Percentiles rank a stretch among this genome's conserved stretches.
Conservation (phyloP, 2,888 invertebrate genomes). For the Ochlodes sylvanus region DNA sequence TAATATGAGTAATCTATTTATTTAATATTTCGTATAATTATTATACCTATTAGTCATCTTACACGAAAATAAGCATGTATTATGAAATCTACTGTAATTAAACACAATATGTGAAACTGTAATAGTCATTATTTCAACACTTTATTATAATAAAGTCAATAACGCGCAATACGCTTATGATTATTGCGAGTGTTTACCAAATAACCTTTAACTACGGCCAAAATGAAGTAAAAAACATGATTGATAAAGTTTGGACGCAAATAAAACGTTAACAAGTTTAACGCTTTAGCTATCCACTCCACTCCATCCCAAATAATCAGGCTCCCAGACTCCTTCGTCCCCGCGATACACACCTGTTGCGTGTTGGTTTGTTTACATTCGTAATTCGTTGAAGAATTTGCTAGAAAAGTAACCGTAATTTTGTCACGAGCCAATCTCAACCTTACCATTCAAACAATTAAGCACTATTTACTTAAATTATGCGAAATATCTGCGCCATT, state of each 20-base stretch:
- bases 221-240: not conserved
- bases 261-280: not conserved
- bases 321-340: constrained; percentile 35
- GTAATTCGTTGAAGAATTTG: constrained; percentile 55
- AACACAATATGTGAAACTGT: no score
- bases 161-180: no score
- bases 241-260: not conserved
- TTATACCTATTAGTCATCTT: no score
- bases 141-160: no score
- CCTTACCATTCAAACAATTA: constrained; percentile 21
- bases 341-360: constrained; percentile 59
- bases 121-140: no score
- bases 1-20: no score
- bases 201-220: no score
- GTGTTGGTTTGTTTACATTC: constrained; percentile 66
- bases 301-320: constrained; percentile 19
- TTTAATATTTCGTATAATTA: no score
- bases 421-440: constrained; percentile 33
- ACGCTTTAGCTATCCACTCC: constrained; percentile 6
- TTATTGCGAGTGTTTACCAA: no score
- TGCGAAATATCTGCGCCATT: constrained; percentile 35
- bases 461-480: constrained; percentile 27
- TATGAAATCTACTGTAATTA: no score
- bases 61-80: no score
- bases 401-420: constrained; percentile 52